Evolutionary conservation across 1,140 invertebrate species (phyloP), one percentile per base, ranked within the genome.

Genomic region (Cepaea nemoralis): DNA sequence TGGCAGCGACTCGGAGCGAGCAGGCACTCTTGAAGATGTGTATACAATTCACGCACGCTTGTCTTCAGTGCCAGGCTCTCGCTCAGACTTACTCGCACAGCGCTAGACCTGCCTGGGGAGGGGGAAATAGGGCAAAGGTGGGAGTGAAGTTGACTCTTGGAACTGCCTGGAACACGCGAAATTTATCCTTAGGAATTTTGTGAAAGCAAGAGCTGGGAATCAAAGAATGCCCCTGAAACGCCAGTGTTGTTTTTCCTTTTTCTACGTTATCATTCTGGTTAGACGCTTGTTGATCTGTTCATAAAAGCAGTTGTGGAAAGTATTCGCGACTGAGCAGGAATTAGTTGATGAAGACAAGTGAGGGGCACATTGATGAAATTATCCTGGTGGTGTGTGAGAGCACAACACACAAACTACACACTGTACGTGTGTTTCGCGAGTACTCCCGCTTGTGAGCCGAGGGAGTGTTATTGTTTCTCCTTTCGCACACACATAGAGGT

Each of bases 131-230:
- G 69, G 40, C 69, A 70, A 42, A 70, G 69, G 69, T 39, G 69
- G 69, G 69, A 39, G 69, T 35, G 35, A 37, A 24, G 37, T 39
- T 40, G 40, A 35, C 39, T 70, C 35, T 24, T 42, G 40, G 69
- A 70, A 70, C 37, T 5, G 37, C 69, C 35, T 39, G 40, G n/a
- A 70, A 40, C 24, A 70, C 69, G 35, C 19, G 69, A 70, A 70
- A 70, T 40, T 70, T 70, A 70, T 70, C 37, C 35, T 22, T 12
- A 40, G 69, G 69, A 70, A 70, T 70, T n/a, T 70, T 42, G 69
- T 70, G 37, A 8, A 63, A n/a, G 59, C 59, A 39, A n/a, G n/a
- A n/a, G 69, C 22, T 37, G 3, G 69, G 12, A 14, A 40, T 42
- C 22, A 70, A 70, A 70, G 69, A 70, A 70, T 70, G 39, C 69